phyloP scores from a whole-genome alignment of 2,888 invertebrate species.

The Diarsia rubi region DNA sequence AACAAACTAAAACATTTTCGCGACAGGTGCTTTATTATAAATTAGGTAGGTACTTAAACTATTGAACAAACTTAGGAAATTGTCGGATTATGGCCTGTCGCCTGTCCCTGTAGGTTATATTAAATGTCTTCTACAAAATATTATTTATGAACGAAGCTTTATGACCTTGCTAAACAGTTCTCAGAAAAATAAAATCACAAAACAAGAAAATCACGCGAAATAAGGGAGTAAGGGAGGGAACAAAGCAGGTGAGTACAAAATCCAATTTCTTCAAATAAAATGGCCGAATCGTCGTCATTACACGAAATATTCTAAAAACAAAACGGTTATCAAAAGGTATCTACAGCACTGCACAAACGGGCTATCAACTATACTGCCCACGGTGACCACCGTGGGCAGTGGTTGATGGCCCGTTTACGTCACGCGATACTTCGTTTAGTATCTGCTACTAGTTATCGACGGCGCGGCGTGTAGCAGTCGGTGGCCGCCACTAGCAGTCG shows the following conservation, averaged over 20 bases:
- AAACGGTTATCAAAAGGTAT: slow-evolving; percentile 13
- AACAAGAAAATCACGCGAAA: background rate
- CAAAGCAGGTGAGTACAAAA: background rate
- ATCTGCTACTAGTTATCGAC: too few species aligned
- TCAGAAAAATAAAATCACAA: background rate
- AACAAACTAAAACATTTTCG: background rate
- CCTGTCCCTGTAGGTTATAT: background rate
- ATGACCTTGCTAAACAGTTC: background rate
- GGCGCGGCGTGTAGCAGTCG: too few species aligned
- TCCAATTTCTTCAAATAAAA: slow-evolving; percentile 19
- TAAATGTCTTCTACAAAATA: background rate
- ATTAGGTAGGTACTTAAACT: background rate
- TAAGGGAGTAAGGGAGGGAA: background rate
- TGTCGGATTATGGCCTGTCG: background rate
- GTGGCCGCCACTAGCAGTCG: too few species aligned
- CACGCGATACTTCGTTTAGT: too few species aligned
- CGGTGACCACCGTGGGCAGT: too few species aligned
- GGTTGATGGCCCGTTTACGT: too few species aligned
- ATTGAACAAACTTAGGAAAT: background rate
- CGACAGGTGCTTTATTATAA: background rate
- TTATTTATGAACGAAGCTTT: background rate
- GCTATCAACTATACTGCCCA: too few species aligned
- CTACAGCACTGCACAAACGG: too few species aligned
- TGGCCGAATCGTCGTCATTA: slow-evolving; percentile 1
- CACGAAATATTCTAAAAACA: slow-evolving; percentile 31